Base-by-base conservation (phyloP, 2,888 invertebrate genomes). In the Azorinus chamasolen region DNA sequence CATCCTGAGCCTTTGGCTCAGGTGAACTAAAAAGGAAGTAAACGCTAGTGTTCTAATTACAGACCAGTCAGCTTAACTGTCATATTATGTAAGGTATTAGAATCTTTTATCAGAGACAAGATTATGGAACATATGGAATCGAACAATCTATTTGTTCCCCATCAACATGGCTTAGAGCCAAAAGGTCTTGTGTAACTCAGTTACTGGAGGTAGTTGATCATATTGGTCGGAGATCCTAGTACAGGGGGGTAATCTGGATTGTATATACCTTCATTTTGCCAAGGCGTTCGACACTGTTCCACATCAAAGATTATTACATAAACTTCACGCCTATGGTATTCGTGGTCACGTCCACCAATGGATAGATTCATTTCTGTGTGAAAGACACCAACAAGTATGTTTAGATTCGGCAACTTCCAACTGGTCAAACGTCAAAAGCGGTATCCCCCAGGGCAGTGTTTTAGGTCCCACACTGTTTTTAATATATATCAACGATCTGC, bases 371-470 rank as follows among this genome's bases (percentile, higher is more conserved):
- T 58, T 68, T 27, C 16, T 68, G 20, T 12, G 4, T 0, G 22
- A 43, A n/a, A 50, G 59, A 41, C n/a, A 16, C 10, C 68, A 68
- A 41, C 1, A 22, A 16, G 51, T 68, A 0, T 4, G 18, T 1
- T 6, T 68, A 5, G 43, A 32, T 41, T 22, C 25, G 2, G n/a
- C 39, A 16, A 1, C 2, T 6, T 68, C 59, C 3, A 20, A 41
- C 14, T 20, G 20, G 27, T 12, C 12, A 10, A 1, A n/a, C 3
- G 66, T 57, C 3, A 20, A 8, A 4, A 32, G 37, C 25, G 66
- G 57, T 5, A 24, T 66, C 22, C 57, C 66, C 18, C 65, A 65
- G 20, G 65, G 65, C 1, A 27, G n/a, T 32, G 55, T 65, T 20
- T n/a, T 65, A 4, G 45, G 46, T 1, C 55, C 53, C 1, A 8